These are phyloP conservation scores for Uromys caudimaculatus DNA, from an alignment of 2,797 vertebrate genomes.

Conservation along the genomic window DNA sequence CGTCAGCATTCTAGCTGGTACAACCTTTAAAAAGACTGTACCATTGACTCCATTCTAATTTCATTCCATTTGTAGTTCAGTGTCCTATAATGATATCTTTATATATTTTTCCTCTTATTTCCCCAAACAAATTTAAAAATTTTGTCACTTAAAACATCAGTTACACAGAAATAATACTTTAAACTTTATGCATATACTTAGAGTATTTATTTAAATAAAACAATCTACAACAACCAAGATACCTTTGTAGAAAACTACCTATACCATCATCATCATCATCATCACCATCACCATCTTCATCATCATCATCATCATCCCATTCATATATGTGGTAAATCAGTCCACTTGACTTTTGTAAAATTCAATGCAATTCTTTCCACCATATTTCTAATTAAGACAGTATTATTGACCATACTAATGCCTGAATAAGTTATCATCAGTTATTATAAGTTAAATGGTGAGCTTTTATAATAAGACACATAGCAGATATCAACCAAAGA, in stretches of 20 bases:
- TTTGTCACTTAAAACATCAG: background rate
- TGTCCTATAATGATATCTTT: slow-evolving; percentile 8
- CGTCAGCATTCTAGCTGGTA: slow-evolving; percentile 3
- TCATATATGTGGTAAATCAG: background rate
- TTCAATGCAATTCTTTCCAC: background rate
- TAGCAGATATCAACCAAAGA: background rate
- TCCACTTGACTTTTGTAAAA: background rate
- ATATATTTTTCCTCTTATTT: slow-evolving; percentile 2
- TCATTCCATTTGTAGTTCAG: slow-evolving; percentile 10
- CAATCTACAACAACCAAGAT: background rate
- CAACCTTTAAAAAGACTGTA: background rate
- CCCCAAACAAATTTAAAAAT: slow-evolving; percentile 3
- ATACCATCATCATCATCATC: background rate
- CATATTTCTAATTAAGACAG: background rate
- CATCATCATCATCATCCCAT: background rate
- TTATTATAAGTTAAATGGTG: background rate
- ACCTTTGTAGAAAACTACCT: slow-evolving; percentile 30
- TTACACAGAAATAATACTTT: slow-evolving; percentile 31
- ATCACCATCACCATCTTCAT: too few species aligned
- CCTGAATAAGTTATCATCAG: background rate
- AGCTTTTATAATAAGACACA: background rate
- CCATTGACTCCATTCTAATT: slow-evolving; percentile 8
- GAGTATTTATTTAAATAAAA: slow-evolving; percentile 38
- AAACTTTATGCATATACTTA: background rate
- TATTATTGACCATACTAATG: background rate